Percentiles rank a stretch among this genome's conserved stretches.
phyloP scores from a whole-genome alignment of 2,113 vertebrate species.

The Fregata magnificens region DNA sequence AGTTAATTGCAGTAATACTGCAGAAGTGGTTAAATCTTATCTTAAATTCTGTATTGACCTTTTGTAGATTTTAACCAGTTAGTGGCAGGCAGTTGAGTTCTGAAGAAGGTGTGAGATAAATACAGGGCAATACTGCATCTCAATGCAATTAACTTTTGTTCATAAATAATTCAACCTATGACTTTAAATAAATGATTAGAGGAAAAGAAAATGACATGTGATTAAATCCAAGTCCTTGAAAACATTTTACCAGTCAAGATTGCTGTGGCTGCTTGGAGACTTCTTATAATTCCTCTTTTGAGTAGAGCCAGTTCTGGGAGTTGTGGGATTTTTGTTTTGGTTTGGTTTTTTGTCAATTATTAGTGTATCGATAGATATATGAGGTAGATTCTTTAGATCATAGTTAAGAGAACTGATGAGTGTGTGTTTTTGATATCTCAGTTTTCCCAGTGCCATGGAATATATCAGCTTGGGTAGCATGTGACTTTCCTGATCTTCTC shows the following conservation, averaged over 20 bases:
- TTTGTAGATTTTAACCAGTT: background rate
- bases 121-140: background rate
- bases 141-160: slow-evolving; percentile 31
- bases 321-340: background rate
- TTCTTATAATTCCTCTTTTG: background rate
- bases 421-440: background rate
- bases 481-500: background rate
- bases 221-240: slow-evolving; percentile 39
- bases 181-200: slow-evolving; percentile 39
- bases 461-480: background rate
- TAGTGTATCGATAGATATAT: background rate
- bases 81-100: background rate
- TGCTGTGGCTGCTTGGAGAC: background rate
- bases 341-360: background rate
- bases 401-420: background rate
- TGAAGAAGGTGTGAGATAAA: background rate
- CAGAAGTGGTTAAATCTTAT: background rate
- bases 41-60: background rate
- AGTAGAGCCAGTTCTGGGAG: background rate
- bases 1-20: background rate
- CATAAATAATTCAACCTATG: slow-evolving; percentile 42
- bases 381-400: background rate
- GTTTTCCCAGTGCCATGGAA: background rate
- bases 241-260: background rate
- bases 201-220: slow-evolving; percentile 12